Base-by-base conservation (phyloP, 1,140 invertebrate genomes). In the Muscidifurax raptorellus region DNA sequence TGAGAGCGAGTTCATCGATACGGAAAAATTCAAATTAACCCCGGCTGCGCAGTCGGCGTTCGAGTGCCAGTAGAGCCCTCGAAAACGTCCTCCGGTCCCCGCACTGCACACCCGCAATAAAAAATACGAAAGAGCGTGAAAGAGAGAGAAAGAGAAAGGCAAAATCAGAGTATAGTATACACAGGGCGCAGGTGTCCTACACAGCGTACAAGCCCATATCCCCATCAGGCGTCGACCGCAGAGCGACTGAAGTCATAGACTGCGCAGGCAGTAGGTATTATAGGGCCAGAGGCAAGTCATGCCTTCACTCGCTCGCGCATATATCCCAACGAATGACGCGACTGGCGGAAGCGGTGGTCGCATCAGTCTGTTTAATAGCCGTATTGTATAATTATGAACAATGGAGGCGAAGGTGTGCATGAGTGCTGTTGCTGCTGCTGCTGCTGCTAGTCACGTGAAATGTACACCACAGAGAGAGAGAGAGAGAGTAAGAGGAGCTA, bases 361-460 rank as follows among this genome's bases (percentile, higher is more conserved):
- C 91, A 92, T 93, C 92, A 92, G 92, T 92, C 91, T 92, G 92
- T 92, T 93, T 92, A 92, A 93, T 92, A 93, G 92, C 91, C 91
- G 92, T 92, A 93, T 93, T 93, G 92, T 92, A 92, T 92, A 93
- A 93, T 93, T 93, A 92, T 91, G 91, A 92, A 93, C 92, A 93
- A 93, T 93, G 88, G 72, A 83, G 84, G 69, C 86, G 36, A 40
- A 72, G 84, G 66, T 86, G 87, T 85, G 80, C 79, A 81, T 27
- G 47, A 80, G 83, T 79, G 71, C 25, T 59, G 22, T 44, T 18
- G 44, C 75, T 59, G 75, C n/a, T n/a, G n/a, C n/a, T 79, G 71
- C 25, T 59, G 22, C 69, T 18, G 44, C 75, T 59, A 44, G 18
- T 44, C 75, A 47, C 40, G 44, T 59, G 52, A 59, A 59, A 59